Evolutionary conservation across 1,140 invertebrate genomes (phyloP), one percentile per base, ranked within the genome.

Genomic region (Subanguina moxae): DNA sequence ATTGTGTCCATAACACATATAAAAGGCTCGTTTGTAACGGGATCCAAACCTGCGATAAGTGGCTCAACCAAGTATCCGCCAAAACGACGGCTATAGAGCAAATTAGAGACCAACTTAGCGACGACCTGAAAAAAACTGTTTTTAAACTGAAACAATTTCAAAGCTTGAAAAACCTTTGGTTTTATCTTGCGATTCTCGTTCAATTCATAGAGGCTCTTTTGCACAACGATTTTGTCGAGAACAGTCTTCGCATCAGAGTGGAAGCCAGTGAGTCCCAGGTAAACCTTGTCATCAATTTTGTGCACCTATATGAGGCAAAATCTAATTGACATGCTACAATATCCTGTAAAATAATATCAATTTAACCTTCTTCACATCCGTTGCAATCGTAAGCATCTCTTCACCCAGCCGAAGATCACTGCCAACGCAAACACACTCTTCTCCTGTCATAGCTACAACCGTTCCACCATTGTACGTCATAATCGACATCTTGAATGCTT

Each of bases 31-130:
- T 87, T 87, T 0, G 91, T 94, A 57, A 88, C 88, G 0, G 91
- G 89, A 83, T 95, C 89, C 8, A 98, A 83, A 17, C 94, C 95
- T 68, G 93, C 95, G 74, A 99, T 88, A 0, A 98, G 88, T 5
- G 95, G 94, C 80, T 96, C 92, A 64, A 97, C 89, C 85, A 97
- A 97, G 83, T 94, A 99, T 0, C 93, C 93, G 0, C 95, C 95
- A 86, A 99, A 99, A 78, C 94, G 88, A 80, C 88, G 90, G 83
- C 97, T 94, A 83, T 99, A 99, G 13, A 97, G 83, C 67, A 98
- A 86, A 85, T 96, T 97, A 3, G 93, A 92, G 0, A 97, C 85
- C 90, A 98, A 91, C 0, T 90, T 88, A n/a, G 89, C 87, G 80
- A 97, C 42, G n/a, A 78, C 78, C 70, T 78, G 56, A 30, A 77